Percentiles rank a stretch among this genome's conserved stretches.
These are phyloP conservation scores for Cavia aperea DNA, from an alignment of 2,113 vertebrate genomes.

Conservation along the genomic window DNA sequence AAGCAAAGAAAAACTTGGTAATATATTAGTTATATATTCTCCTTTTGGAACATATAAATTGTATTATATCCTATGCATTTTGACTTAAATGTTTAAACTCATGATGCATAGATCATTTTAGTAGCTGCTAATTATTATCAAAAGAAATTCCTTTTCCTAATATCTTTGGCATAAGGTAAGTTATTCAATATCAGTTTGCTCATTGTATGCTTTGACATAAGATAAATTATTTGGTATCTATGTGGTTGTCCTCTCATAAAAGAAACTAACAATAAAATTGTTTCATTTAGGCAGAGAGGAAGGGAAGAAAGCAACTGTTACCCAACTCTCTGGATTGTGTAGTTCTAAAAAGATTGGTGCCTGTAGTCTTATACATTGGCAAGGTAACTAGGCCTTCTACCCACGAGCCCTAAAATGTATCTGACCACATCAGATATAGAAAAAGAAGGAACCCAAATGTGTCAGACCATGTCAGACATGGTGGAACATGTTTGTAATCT, in stretches of 20 bases:
- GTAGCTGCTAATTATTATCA: conserved; percentile 11
- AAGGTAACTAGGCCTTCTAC: neutral
- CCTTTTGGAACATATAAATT: conserved; percentile 1
- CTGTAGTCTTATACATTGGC: neutral
- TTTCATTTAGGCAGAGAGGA: neutral
- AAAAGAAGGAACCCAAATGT: neutral
- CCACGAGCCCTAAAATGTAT: neutral
- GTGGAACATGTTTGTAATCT: too few species aligned
- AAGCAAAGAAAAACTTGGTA: conserved; percentile 72
- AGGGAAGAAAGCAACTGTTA: neutral
- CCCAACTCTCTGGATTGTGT: neutral
- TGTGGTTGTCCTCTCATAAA: conserved; percentile 17
- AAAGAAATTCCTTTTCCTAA: conserved; percentile 7
- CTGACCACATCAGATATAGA: neutral
- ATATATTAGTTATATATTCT: conserved; percentile 41
- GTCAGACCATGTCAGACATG: too few species aligned
- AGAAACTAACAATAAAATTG: conserved; percentile 14
- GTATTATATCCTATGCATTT: neutral
- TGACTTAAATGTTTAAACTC: conserved; percentile 31
- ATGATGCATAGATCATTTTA: conserved; percentile 25
- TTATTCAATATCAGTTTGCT: conserved; percentile 28
- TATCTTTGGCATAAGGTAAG: neutral
- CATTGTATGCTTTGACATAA: conserved; percentile 1
- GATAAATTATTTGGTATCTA: conserved; percentile 12
- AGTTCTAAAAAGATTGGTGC: neutral